These are phyloP conservation scores for Promerops cafer DNA, from an alignment of 2,113 vertebrate species.

Conservation along the genomic window DNA sequence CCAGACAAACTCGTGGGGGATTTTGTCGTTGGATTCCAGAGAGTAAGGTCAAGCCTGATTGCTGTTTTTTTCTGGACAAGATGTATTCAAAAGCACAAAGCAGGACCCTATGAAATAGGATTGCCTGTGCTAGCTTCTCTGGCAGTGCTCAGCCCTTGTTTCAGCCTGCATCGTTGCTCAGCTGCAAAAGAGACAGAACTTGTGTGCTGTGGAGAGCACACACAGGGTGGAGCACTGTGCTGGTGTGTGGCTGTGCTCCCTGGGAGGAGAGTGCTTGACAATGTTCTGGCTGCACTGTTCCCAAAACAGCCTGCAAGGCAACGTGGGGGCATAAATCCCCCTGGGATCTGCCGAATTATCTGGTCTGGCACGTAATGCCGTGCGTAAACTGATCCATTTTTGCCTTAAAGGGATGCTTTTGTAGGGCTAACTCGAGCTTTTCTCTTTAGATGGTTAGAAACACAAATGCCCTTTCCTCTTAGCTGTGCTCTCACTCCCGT, in stretches of 20 bases:
- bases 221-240: background rate
- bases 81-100: background rate
- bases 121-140: background rate
- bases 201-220: background rate
- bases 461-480: background rate
- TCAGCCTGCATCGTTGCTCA: too few relatives aligned
- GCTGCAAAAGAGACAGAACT: background rate
- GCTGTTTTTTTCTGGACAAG: background rate
- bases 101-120: background rate
- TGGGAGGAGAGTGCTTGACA: background rate
- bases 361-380: accelerated
- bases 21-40: background rate
- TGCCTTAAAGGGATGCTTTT: background rate
- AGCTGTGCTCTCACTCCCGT: background rate
- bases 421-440: background rate
- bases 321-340: accelerated
- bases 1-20: background rate
- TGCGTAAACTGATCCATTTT: background rate
- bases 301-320: background rate
- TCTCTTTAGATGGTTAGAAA: background rate
- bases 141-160: background rate
- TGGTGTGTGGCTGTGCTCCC: background rate
- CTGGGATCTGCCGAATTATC: background rate
- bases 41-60: background rate
- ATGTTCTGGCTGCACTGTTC: background rate